phyloP scores from a whole-genome alignment of 2,797 vertebrate genomes.

The Amblyraja radiata region DNA sequence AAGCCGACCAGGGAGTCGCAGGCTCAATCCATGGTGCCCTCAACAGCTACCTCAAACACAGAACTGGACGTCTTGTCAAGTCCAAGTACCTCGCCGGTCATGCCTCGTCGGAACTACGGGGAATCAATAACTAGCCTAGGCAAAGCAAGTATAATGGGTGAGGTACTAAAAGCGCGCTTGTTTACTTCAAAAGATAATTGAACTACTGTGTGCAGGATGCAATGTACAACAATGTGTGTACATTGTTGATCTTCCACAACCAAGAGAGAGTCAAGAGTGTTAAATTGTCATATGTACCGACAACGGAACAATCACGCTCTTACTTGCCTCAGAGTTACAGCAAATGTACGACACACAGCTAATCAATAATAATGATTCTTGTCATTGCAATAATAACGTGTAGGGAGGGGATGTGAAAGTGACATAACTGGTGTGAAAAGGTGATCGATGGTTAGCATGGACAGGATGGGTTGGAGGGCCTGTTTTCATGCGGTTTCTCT shows the following conservation, averaged over 20 bases:
- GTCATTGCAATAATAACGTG: too few species aligned
- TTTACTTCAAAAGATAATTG: background rate
- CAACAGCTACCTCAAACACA: conserved; percentile 61
- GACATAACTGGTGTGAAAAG: too few species aligned
- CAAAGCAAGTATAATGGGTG: conserved; percentile 92
- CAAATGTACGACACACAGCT: too few species aligned
- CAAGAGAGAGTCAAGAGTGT: too few species aligned
- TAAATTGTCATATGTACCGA: too few species aligned
- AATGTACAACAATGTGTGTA: background rate
- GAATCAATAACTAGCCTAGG: conserved; percentile 95
- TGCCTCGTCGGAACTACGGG: conserved; percentile 79
- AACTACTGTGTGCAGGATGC: background rate
- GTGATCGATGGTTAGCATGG: too few species aligned
- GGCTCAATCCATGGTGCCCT: conserved; percentile 41
- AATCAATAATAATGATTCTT: too few species aligned
- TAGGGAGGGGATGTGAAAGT: too few species aligned
- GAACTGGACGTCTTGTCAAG: conserved; percentile 81
- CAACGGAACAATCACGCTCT: too few species aligned
- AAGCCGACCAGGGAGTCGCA: conserved; percentile 73
- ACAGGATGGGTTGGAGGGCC: too few species aligned
- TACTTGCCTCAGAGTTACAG: too few species aligned
- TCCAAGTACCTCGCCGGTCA: conserved; percentile 82
- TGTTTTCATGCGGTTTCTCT: too few species aligned
- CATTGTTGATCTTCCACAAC: background rate
- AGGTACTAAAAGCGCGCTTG: conserved; percentile 19